Conservation (phyloP, 2,113 vertebrate genomes). For the Pomatorhinus ruficollis region DNA sequence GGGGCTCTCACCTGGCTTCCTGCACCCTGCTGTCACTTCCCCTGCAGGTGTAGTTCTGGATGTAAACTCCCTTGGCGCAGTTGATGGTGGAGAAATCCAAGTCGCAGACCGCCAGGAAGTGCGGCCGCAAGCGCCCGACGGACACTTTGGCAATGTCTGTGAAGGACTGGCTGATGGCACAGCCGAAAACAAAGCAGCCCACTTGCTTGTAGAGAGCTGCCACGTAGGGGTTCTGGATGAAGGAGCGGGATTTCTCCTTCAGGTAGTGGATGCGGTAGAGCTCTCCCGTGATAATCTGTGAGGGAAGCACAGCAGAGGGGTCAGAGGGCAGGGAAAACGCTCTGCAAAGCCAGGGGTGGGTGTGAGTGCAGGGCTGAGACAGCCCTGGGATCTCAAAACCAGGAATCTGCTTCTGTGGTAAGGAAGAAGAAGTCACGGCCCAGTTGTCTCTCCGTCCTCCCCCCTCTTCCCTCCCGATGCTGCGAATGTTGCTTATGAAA, state of each 20-base stretch:
- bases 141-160: slow-evolving; percentile 99
- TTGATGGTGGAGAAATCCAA: slow-evolving; percentile 85
- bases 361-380: neutral
- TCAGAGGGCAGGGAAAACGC: neutral
- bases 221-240: slow-evolving; percentile 92
- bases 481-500: accelerated
- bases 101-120: slow-evolving; percentile 89
- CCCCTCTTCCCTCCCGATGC: neutral
- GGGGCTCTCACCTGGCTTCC: slow-evolving; percentile 86
- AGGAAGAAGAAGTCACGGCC: neutral
- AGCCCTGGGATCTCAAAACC: accelerated
- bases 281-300: slow-evolving; percentile 93
- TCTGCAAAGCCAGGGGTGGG: neutral
- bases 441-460: neutral
- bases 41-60: slow-evolving; percentile 86
- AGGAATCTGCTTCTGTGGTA: neutral
- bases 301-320: neutral
- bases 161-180: slow-evolving; percentile 96
- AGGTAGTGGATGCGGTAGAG: slow-evolving; percentile 93
- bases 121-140: slow-evolving; percentile 94
- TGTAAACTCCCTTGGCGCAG: slow-evolving; percentile 87
- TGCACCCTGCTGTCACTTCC: slow-evolving; percentile 83
- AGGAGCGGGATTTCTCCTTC: slow-evolving; percentile 89
- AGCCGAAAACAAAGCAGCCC: slow-evolving; percentile 95
- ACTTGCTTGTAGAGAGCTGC: slow-evolving; percentile 95